These are phyloP conservation scores for Aphrophora alni DNA, from an alignment of 2,888 invertebrate species.

Conservation along the genomic window DNA sequence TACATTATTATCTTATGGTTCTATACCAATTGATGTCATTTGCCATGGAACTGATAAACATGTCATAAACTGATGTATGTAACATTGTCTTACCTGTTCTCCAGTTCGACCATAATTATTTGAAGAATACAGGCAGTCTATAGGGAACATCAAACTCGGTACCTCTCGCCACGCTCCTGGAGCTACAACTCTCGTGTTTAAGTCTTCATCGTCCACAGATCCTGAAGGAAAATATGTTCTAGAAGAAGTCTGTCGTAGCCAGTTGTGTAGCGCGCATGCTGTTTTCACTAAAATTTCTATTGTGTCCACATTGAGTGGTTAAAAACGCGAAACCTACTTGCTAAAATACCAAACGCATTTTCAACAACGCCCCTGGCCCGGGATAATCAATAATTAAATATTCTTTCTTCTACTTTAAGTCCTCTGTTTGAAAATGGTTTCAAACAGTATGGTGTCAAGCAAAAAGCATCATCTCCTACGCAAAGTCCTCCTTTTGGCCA, in stretches of 20 bases:
- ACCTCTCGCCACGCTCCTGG: neutral
- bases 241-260: neutral
- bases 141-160: neutral
- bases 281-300: neutral
- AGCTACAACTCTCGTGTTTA: neutral
- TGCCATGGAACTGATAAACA: slow-evolving; percentile 9
- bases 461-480: neutral
- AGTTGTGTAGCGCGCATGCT: neutral
- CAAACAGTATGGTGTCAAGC: neutral
- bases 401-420: neutral
- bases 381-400: no score
- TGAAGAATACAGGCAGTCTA: slow-evolving; percentile 13
- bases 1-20: slow-evolving; percentile 11
- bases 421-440: slow-evolving; percentile 14
- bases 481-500: neutral
- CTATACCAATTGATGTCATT: slow-evolving; percentile 20
- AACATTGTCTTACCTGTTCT: slow-evolving; percentile 15
- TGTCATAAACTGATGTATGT: slow-evolving; percentile 23
- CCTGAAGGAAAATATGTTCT: neutral
- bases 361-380: neutral
- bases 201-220: slow-evolving; percentile 7
- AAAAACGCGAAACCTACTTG: slow-evolving; percentile 6
- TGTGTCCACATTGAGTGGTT: neutral
- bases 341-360: neutral
- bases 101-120: neutral